A percentile compares a stretch with the other conserved stretches of the same genome.
phyloP scores from a whole-genome alignment of 2,797 vertebrate genomes.

The Cossypha caffra region DNA sequence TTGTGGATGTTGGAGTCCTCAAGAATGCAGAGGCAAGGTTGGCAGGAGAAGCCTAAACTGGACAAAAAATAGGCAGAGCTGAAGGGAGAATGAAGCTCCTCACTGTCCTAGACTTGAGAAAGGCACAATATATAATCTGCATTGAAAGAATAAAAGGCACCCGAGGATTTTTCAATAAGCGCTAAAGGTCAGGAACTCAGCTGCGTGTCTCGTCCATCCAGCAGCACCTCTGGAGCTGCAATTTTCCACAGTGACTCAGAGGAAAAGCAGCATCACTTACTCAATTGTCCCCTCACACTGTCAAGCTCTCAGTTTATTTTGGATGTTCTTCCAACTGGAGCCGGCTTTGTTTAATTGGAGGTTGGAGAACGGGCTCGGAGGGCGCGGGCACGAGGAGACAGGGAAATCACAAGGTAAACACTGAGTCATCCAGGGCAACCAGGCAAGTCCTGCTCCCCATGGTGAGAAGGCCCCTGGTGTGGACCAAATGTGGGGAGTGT shows the following conservation, averaged over 20 bases:
- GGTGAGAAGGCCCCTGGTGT: background rate
- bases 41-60: background rate
- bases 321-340: conserved; percentile 38
- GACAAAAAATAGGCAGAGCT: background rate
- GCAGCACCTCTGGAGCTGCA: conserved; percentile 8
- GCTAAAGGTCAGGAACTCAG: background rate
- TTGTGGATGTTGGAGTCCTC: background rate
- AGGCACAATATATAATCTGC: background rate
- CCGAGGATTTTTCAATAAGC: background rate
- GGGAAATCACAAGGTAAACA: conserved; percentile 51
- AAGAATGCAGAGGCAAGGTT: rapidly evolving
- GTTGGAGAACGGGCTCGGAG: background rate
- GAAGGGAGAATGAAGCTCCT: background rate
- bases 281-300: conserved; percentile 3
- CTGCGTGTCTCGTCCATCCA: background rate
- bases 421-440: conserved; percentile 33
- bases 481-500: background rate
- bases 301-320: conserved; percentile 55
- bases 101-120: background rate
- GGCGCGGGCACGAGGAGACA: background rate
- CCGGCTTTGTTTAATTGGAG: conserved; percentile 32
- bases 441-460: background rate
- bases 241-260: conserved; percentile 58
- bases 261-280: conserved; percentile 47
- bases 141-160: background rate